Evolutionary conservation across 2,113 vertebrate genomes (phyloP).

Genomic region (Ciconia maguari): DNA sequence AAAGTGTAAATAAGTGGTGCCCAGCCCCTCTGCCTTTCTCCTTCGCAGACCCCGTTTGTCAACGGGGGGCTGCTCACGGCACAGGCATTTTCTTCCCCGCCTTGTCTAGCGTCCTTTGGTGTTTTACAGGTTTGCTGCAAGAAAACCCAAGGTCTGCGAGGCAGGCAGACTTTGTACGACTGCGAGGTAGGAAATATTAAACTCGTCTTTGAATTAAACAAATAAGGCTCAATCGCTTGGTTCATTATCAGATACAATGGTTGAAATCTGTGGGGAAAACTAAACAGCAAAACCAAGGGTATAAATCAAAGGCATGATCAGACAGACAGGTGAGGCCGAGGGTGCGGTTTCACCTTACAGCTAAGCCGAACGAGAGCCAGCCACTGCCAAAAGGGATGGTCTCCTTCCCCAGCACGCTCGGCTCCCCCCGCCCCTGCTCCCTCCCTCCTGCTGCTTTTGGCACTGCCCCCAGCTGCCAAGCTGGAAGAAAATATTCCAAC

Average conservation of each 20-base stretch:
- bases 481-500: not conserved
- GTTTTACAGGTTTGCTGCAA: not conserved
- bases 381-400: not conserved
- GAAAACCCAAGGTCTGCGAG: not conserved
- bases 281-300: not conserved
- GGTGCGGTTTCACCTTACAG: not conserved
- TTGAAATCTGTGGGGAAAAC: not conserved
- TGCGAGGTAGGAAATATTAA: not conserved
- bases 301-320: not conserved
- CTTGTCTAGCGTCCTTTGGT: not conserved
- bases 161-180: not conserved
- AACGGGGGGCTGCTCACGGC: accelerated
- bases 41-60: not conserved
- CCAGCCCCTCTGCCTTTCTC: not conserved
- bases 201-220: not conserved
- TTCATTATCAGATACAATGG: constrained; percentile 4
- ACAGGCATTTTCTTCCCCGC: accelerated
- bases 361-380: not conserved
- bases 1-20: not conserved
- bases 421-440: not conserved
- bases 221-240: not conserved
- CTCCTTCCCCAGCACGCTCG: not conserved
- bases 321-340: not conserved
- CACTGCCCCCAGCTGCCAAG: not conserved
- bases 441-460: not conserved